Evolutionary conservation across 2,888 invertebrate species (phyloP).

Genomic region (Drosophila algonquin): DNA sequence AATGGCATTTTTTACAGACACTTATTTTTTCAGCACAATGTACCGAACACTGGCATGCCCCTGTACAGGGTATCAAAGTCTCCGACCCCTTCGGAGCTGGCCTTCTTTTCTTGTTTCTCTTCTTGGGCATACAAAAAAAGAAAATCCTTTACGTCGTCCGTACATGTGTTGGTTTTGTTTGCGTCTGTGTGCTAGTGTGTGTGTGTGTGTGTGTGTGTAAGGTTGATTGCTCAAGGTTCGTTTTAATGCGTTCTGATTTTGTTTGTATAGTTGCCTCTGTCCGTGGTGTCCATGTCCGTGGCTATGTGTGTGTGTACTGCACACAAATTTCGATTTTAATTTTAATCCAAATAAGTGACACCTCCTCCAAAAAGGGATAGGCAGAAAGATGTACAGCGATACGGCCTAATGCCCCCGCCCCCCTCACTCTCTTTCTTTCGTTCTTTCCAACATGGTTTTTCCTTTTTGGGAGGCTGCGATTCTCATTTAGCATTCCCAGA

Average conservation of each 20-base stretch:
- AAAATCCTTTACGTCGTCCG: conserved; percentile 61
- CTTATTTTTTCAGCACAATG: not conserved
- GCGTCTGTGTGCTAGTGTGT: conserved; percentile 48
- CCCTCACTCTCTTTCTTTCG: not conserved
- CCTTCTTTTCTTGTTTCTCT: conserved; percentile 45
- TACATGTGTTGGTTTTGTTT: conserved; percentile 25
- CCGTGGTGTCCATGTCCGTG: conserved; percentile 42
- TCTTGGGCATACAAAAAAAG: conserved; percentile 27
- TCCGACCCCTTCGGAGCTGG: not conserved
- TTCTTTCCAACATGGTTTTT: not conserved
- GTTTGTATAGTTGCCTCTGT: conserved; percentile 38
- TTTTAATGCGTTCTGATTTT: conserved; percentile 70
- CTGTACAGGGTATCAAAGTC: not conserved
- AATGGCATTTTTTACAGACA: not conserved
- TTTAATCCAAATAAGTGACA: conserved; percentile 53
- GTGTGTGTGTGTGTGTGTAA: conserved; percentile 67
- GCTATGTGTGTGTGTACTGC: conserved; percentile 50
- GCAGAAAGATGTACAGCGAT: conserved; percentile 1
- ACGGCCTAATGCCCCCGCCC: conserved; percentile 1
- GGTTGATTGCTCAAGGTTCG: conserved; percentile 75
- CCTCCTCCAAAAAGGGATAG: conserved; percentile 1
- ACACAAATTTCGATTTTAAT: conserved; percentile 50
- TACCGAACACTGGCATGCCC: not conserved
- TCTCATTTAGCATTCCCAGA: not conserved
- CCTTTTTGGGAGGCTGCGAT: conserved; percentile 50